Base-by-base conservation (phyloP, 1,140 invertebrate species). In the Drosophila pruinosa region DNA sequence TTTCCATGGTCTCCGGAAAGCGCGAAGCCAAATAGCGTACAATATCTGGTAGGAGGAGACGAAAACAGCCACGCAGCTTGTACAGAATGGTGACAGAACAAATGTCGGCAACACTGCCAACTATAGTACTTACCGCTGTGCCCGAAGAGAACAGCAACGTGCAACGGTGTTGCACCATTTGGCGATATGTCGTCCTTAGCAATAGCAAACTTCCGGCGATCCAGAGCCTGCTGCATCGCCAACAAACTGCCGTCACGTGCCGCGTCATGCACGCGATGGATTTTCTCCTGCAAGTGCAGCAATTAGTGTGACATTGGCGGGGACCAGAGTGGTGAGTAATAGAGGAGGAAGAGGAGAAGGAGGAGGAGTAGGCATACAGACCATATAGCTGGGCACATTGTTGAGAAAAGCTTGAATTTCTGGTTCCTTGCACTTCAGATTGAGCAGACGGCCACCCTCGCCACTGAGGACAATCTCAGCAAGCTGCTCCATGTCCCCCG, bases 321-420 rank as follows among this genome's bases (percentile, higher is more conserved):
- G 10, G 28, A 28, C 12, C 1, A 8, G 6, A 15, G 1, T 7
- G 12, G 0, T 2, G 15, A 3, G 8, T n/a, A 15, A n/a, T n/a
- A n/a, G n/a, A n/a, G n/a, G 14, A 21, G 26, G 5, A 15, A 5
- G 10, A 10, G 10, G n/a, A n/a, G n/a, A n/a, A n/a, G n/a, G n/a
- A n/a, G n/a, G n/a, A n/a, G n/a, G n/a, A n/a, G n/a, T n/a, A 15
- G 14, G 14, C 10, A 5, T 12, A 74, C 90, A 93, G 92, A 97
- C 97, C 95, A 98, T 97, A 83, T 98, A 98, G 17, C 94, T 93
- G 4, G 97, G 97, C 41, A 98, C 95, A 85, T 97, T 97, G 80
- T 97, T 95, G 41, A 98, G 93, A 92, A 98, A 98, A 3, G 96
- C 94, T 91, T 98, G 96, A 10, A 98, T 93, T 92, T 98, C 97